These are phyloP conservation scores for Drosophila asahinai DNA, from an alignment of 1,140 invertebrate species.

Conservation along the genomic window DNA sequence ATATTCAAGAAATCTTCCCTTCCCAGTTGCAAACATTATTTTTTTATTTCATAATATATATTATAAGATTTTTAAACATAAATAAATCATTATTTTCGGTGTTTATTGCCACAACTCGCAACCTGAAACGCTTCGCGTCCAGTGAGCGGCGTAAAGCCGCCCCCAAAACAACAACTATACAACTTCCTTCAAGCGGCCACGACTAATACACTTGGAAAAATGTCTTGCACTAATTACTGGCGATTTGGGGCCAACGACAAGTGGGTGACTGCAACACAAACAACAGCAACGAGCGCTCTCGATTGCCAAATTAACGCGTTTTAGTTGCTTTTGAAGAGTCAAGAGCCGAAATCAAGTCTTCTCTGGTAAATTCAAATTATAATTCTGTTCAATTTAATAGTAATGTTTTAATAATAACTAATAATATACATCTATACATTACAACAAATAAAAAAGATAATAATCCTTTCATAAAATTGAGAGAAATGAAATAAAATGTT, in stretches of 20 bases:
- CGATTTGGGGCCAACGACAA: constrained; percentile 46
- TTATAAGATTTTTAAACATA: not conserved
- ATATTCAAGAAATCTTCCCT: no score
- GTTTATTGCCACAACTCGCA: constrained; percentile 51
- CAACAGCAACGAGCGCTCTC: not conserved
- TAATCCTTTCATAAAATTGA: no score
- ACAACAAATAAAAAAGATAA: no score
- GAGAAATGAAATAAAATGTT: no score
- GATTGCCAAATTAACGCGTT: constrained; percentile 77
- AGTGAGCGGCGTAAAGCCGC: constrained; percentile 41
- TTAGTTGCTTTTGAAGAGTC: constrained; percentile 56
- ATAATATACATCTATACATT: not conserved
- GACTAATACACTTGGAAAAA: constrained; percentile 34
- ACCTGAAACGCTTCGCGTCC: constrained; percentile 53
- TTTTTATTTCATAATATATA: no score
- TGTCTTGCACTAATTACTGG: constrained; percentile 75
- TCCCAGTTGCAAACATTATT: not conserved
- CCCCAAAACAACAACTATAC: constrained; percentile 17
- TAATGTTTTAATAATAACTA: not conserved
- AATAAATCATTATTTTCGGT: not conserved
- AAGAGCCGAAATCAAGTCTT: constrained; percentile 39
- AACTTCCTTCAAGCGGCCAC: constrained; percentile 18
- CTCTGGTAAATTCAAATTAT: constrained; percentile 14
- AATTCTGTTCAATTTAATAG: not conserved
- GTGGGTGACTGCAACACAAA: constrained; percentile 10